Evolutionary conservation across 2,113 vertebrate species (phyloP), one percentile per base, ranked within the genome.

Genomic region (Gila orcuttii): DNA sequence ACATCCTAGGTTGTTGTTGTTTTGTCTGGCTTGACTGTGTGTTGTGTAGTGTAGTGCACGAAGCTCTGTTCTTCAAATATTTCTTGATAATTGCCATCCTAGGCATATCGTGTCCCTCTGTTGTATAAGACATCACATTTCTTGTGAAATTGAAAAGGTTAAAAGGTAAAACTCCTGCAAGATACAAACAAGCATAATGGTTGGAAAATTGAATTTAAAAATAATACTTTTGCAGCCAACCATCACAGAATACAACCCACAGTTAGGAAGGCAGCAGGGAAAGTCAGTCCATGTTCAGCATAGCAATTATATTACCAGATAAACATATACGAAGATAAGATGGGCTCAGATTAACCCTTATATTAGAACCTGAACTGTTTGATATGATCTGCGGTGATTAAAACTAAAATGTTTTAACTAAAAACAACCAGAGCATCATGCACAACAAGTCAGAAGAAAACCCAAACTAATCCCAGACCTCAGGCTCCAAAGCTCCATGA

Each of bases 241-340:
- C 28, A 57, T 57, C 50, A 78, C 50, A 59, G 52, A 79, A 79
- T 23, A 23, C 17, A 77, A 59, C 3, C 50, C 31, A 59, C 28
- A 59, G 28, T 74, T 74, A 45, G 36, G 10, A 45, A 73, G 23
- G 71, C 36, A 13, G 39, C 71, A 74, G 39, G 31, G 50, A 55
- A 76, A 76, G 25, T 31, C 9, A 76, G 7, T 28, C 21, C 69
- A 73, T 73, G 69, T 73, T 73, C 23, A 79, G 31, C 19, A 23
- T 6, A 77, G 15, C 25, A 55, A 55, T 33, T 55, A 19, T 19
- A 77, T 33, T 77, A 55, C 74, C 25, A 19, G 74, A 77, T 50
- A 75, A 75, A 75, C 71, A 47, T 47, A 52, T 50, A 50, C 45
- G 6, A 77, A 47, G n/a, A 77, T 77, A 55, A 55, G 17, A 55